phyloP scores from a whole-genome alignment of 2,888 invertebrate species.

The Diarsia dahlii region DNA sequence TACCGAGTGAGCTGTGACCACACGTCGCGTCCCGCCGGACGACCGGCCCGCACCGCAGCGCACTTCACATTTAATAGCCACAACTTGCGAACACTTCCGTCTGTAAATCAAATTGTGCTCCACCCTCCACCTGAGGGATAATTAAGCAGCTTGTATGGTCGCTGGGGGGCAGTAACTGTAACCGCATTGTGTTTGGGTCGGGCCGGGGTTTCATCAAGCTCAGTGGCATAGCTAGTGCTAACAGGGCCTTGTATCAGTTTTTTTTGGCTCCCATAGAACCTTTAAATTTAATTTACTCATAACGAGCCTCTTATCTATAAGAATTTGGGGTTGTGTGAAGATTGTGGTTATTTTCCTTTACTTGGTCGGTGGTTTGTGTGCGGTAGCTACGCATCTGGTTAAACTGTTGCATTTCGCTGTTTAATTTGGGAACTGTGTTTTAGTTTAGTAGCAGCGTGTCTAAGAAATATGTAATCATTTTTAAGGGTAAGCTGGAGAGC shows the following conservation, averaged over 20 bases:
- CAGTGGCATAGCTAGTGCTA: neutral
- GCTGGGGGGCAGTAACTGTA: neutral
- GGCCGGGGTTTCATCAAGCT: neutral
- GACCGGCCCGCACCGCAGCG: neutral
- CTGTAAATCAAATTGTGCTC: conserved; percentile 37
- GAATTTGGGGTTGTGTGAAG: too few relatives aligned
- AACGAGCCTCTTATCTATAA: too few relatives aligned
- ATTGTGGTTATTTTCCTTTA: too few relatives aligned
- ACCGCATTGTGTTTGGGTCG: conserved; percentile 4
- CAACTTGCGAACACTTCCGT: conserved; percentile 21
- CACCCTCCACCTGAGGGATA: conserved; percentile 20
- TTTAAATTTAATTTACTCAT: too few relatives aligned
- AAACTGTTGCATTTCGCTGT: conserved; percentile 12
- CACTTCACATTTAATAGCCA: conserved; percentile 25
- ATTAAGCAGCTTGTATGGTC: conserved; percentile 6
- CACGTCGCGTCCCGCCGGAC: conserved; percentile 30
- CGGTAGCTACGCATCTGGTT: neutral
- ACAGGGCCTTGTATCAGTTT: neutral
- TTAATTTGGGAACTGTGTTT: neutral
- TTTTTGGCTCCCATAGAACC: neutral
- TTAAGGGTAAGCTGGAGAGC: neutral
- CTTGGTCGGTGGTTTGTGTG: too few relatives aligned
- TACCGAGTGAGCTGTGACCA: conserved; percentile 27
- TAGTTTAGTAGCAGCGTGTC: neutral
- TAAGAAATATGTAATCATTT: neutral